Conservation (phyloP, 2,888 invertebrate species). For the Chaitophorus viminalis region DNA sequence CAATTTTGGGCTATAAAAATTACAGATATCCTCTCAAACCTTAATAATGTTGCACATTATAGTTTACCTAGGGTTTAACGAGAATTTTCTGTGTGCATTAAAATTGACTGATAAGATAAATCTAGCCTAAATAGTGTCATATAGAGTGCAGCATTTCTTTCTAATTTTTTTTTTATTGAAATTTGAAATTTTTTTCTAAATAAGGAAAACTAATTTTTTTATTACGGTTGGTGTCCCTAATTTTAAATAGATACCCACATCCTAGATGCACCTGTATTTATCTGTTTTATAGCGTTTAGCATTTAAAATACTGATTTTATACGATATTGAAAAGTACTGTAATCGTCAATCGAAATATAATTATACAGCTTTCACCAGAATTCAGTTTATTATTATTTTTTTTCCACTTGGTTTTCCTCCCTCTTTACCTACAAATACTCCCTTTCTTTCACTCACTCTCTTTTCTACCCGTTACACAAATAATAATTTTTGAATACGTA, state of each 20-base stretch:
- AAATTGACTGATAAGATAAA: too few relatives aligned
- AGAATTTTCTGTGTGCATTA: too few relatives aligned
- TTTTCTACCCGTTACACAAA: background rate
- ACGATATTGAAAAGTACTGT: background rate
- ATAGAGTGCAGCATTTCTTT: too few relatives aligned
- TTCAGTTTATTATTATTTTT: background rate
- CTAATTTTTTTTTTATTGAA: too few relatives aligned
- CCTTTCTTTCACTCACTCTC: background rate
- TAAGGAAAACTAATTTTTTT: too few relatives aligned
- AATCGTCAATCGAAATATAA: background rate
- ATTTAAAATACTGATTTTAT: background rate
- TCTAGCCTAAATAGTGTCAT: too few relatives aligned
- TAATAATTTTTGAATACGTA: background rate
- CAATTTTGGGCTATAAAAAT: too few relatives aligned
- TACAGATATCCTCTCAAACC: too few relatives aligned
- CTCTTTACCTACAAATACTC: background rate
- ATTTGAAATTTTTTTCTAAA: too few relatives aligned
- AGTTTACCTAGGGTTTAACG: too few relatives aligned
- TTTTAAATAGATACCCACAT: background rate
- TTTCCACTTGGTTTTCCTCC: background rate
- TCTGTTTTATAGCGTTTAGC: background rate
- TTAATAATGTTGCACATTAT: too few relatives aligned
- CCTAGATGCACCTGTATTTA: background rate
- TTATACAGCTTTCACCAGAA: slow-evolving; percentile 6
- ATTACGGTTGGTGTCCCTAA: background rate